Evolutionary conservation across 1,140 invertebrate species (phyloP), one percentile per base, ranked within the genome.

Genomic region (Diorhabda elongata): DNA sequence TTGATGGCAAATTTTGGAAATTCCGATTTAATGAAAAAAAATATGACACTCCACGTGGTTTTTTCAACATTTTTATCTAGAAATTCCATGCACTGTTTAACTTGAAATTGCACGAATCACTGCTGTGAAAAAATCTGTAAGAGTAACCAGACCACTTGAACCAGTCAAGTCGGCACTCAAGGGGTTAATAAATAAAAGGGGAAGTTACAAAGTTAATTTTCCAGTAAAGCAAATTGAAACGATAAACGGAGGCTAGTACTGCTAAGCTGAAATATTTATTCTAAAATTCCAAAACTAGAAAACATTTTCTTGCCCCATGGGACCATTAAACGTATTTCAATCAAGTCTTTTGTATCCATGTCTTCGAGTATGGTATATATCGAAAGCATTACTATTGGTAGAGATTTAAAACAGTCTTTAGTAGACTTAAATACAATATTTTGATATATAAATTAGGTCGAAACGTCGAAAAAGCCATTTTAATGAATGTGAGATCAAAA

Each of bases 131-230:
- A 44, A 44, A 44, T n/a, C 5, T 44, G 3, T 64, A 6, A 44
- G 63, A 64, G 26, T 64, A 52, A 64, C 63, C 45, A 8, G 6
- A 45, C 9, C 69, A 75, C 76, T 77, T 77, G 73, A 70, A 59
- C 73, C 69, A 59, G 74, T 74, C 74, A 77, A 77, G 76, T 69
- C 66, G 74, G 75, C 67, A 70, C 73, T 77, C 74, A 58, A 66
- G 43, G 11, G 47, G 44, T 44, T 41, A 66, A 59, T 64, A 64
- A 69, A 63, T n/a, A 63, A 52, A 26, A 26, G 26, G 9, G 56
- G 45, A 67, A 47, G 45, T 59, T 41, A 67, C 42, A 26, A 66
- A 45, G 44, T 47, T 44, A 67, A 56, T 60, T 26, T 44, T 60
- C 60, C 41, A 69, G 64, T 64, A 62, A 47, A 66, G 44, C 45